Base-by-base conservation (phyloP, 2,113 vertebrate species). In the Gopherus evgoodei region DNA sequence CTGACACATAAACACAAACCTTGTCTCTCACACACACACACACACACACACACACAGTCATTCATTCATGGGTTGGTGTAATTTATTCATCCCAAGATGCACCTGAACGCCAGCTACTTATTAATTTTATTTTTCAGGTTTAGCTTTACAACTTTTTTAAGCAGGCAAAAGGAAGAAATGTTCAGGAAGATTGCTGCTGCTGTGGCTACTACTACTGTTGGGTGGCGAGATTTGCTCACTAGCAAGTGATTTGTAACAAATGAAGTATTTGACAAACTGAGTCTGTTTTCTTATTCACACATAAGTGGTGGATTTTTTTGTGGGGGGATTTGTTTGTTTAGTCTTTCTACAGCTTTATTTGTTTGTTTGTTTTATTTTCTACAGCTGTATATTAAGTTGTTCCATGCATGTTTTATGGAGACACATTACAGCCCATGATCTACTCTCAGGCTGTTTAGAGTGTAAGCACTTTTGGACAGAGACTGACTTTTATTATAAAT, bases 201-300 rank as follows among this genome's bases (percentile, higher is more conserved):
- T 94, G 11, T 14, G 35, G 65, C 65, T n/a, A 31, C 29, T 62
- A 16, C 62, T 47, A 57, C 1, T 0, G 27, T 47, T 84, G 72
- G 91, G 82, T 87, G 95, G 90, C 86, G 92, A 94, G 94, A 96
- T 91, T 90, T 96, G 95, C 91, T 92, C 81, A n/a, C 0, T 17
- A 94, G 91, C 84, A 93, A 95, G 91, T 91, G 79, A 94, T 96
- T 95, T 96, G 92, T 92, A 97, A 90, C 95, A 81, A 95, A 88
- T 6, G 2, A 75, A 0, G 4, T 3, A 65, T 91, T 57, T 97
- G 95, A 97, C 75, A 85, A 93, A 95, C 96, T 93, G 92, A 95
- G 96, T 86, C 92, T 87, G 94, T 97, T 72, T 89, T 94, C 95
- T 84, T 85, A 95, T 88, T 92, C 93, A 86, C 89, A 87, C 92